Conservation (phyloP, 2,888 invertebrate species). For the Ptilodon capucinus region DNA sequence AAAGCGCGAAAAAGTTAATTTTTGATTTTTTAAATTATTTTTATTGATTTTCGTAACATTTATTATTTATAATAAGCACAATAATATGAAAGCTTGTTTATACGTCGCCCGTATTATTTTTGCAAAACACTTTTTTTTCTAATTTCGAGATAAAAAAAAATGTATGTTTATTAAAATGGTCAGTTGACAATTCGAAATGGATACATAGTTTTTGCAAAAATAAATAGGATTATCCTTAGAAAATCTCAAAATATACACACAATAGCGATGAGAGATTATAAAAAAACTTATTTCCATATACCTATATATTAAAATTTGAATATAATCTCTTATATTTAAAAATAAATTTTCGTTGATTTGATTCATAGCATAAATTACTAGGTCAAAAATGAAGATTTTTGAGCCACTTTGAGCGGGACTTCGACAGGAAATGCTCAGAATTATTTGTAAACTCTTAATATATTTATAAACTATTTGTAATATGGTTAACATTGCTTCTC, state of each 20-base stretch:
- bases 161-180: neutral
- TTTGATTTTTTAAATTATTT: slow-evolving; percentile 45
- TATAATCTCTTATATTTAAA: slow-evolving; percentile 25
- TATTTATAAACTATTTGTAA: slow-evolving; percentile 23
- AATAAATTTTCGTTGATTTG: slow-evolving; percentile 38
- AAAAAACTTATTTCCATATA: slow-evolving; percentile 28
- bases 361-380: slow-evolving; percentile 9
- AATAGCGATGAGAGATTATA: slow-evolving; percentile 35
- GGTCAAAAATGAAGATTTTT: slow-evolving; percentile 21
- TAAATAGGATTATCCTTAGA: slow-evolving; percentile 13
- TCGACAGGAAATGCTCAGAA: slow-evolving; percentile 2
- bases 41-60: slow-evolving; percentile 52
- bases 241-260: slow-evolving; percentile 34
- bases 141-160: neutral
- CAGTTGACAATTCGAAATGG: neutral
- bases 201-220: slow-evolving; percentile 17
- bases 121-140: neutral
- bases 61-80: slow-evolving; percentile 55
- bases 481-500: slow-evolving; percentile 31
- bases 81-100: slow-evolving; percentile 31
- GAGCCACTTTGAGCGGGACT: slow-evolving; percentile 42
- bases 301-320: slow-evolving; percentile 36
- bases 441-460: slow-evolving; percentile 21
- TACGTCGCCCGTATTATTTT: neutral
- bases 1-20: slow-evolving; percentile 51